Conservation (phyloP, 2,113 vertebrate genomes). For the Pseudolaguvia tuberculata region DNA sequence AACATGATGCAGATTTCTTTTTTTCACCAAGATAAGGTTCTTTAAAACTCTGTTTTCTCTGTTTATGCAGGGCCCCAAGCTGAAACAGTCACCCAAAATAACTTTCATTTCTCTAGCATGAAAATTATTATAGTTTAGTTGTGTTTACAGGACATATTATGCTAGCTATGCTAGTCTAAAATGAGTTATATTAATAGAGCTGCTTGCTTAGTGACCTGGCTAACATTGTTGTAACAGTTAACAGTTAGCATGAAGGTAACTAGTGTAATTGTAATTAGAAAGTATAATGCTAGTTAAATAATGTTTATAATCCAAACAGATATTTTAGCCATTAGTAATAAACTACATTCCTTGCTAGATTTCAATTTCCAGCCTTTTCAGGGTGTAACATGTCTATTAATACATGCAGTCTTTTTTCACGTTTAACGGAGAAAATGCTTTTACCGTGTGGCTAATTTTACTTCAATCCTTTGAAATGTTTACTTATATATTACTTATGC, state of each 20-base stretch:
- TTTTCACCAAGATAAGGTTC: no score
- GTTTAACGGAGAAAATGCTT: not conserved
- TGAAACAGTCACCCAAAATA: not conserved
- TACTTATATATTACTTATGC: not conserved
- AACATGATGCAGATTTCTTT: not conserved
- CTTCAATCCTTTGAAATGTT: no score
- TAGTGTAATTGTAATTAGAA: not conserved
- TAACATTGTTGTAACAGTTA: not conserved
- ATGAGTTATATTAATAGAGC: not conserved
- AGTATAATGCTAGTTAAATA: not conserved
- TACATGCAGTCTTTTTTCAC: not conserved
- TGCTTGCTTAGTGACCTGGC: not conserved
- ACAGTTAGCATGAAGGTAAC: not conserved
- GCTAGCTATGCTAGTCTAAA: not conserved
- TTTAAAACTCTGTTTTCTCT: no score
- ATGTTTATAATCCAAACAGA: no score
- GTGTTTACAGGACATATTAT: not conserved
- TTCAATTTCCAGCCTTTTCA: not conserved
- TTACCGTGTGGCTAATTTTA: not conserved
- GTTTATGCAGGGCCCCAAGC: not conserved
- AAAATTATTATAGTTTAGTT: no score
- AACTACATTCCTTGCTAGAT: not conserved
- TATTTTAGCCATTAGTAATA: not conserved
- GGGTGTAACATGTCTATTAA: not conserved
- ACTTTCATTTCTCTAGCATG: no score